Base-by-base conservation (phyloP, 2,888 invertebrate genomes). In the Ennomos quercinarius region DNA sequence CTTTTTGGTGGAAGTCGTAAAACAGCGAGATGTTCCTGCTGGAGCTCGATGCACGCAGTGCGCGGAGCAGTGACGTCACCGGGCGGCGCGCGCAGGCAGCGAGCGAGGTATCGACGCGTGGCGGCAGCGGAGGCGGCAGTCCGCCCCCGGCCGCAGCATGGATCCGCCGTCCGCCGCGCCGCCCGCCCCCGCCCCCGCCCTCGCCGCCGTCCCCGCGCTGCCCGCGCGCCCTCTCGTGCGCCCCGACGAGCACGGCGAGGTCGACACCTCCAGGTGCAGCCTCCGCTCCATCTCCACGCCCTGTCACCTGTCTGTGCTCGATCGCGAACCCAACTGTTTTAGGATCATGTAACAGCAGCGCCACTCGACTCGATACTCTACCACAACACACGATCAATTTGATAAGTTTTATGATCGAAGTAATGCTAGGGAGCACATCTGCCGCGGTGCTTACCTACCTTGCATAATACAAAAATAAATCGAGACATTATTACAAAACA, bases 221-320 rank as follows among this genome's bases (percentile, higher is more conserved):
- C 63, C 71, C 75, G 83, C 71, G 80, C 87, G 97, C 67, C 97
- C 97, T 50, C 93, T 95, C 86, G 97, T 97, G 59, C 95, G 96
- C 89, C 96, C 97, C 10, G 95, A 96, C 70, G 97, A 97, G 70
- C 92, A 94, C 73, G 97, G 97, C 65, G 97, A 97, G 87, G 98
- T 98, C 67, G 98, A 98, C 91, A 96, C 97, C 55, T 93, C 92
- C 80, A 91, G 95, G 95, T 96, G 93, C 48, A 39, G 5, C 6
- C 17, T 46, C 47, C 44, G 36, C n/a, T 12, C 51, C 43, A 10
- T 35, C 3, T 41, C 10, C 17, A 34, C 44, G 44, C 34, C 11
- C 34, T 12, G 34, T 10, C n/a, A 2, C 37, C 17, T 36, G 27
- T 11, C 0, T 44, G 8, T 52, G 8, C 41, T 43, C 17, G 17